These are phyloP conservation scores for Lucilia cuprina DNA, from an alignment of 1,140 invertebrate genomes.

Conservation along the genomic window DNA sequence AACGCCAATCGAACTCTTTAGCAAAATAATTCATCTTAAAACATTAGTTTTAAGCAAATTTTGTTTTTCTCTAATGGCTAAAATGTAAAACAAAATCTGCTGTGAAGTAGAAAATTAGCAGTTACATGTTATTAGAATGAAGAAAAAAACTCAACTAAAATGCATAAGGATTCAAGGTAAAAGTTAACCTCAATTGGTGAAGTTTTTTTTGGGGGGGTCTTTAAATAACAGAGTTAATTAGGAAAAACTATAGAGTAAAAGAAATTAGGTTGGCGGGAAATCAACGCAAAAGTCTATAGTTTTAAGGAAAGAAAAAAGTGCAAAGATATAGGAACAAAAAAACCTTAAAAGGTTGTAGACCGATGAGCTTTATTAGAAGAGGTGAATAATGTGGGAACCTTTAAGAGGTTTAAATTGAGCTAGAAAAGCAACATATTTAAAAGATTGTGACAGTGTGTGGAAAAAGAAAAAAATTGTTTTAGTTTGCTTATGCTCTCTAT, in stretches of 20 bases:
- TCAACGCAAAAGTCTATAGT: not conserved
- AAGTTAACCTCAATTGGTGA: slow-evolving; percentile 12
- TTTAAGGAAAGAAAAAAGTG: not conserved
- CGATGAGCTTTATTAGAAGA: no score
- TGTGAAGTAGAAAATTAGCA: not conserved
- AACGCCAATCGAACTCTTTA: slow-evolving; percentile 16
- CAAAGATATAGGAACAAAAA: no score
- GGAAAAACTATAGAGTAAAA: not conserved
- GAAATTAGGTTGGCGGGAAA: not conserved
- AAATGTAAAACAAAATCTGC: no score
- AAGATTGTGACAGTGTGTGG: no score
- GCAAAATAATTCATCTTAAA: slow-evolving; percentile 15
- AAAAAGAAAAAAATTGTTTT: no score
- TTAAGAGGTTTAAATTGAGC: no score
- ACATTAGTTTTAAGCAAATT: slow-evolving; percentile 17
- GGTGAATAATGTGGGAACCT: no score
- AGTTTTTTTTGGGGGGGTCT: no score
- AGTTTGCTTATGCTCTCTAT: no score
- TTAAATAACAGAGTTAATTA: not conserved
- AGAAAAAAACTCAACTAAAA: not conserved
- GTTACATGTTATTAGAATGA: not conserved
- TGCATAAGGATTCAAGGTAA: not conserved
- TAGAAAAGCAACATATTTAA: no score
- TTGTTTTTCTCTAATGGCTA: not conserved
- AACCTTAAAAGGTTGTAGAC: no score